A percentile compares a stretch with the other conserved stretches of the same genome.
phyloP scores from a whole-genome alignment of 2,113 vertebrate species.

The Carollia perspicillata region DNA sequence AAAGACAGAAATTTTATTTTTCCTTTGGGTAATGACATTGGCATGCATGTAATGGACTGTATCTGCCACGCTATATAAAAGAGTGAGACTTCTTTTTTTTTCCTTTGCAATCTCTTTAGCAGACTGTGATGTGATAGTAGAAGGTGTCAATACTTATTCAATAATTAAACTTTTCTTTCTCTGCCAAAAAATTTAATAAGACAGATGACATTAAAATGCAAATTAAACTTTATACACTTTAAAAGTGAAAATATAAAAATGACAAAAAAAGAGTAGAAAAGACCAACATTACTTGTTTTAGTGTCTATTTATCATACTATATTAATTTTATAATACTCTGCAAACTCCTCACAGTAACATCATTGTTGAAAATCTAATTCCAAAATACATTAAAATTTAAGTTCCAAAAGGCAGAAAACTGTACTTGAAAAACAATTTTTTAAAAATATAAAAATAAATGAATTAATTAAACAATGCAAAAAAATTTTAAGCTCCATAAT shows the following conservation, averaged over 20 bases:
- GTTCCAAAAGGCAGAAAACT: not conserved
- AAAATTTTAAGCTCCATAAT: not conserved
- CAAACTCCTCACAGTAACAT: not conserved
- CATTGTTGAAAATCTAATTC: constrained; percentile 21
- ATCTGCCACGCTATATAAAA: not conserved
- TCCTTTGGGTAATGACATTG: not conserved
- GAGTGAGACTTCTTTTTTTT: not conserved
- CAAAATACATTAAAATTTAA: constrained; percentile 35
- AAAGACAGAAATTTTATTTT: not conserved
- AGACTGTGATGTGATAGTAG: not conserved
- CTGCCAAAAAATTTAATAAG: not conserved
- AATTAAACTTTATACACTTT: constrained; percentile 28
- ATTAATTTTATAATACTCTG: not conserved
- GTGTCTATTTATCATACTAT: not conserved
- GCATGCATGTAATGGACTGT: not conserved
- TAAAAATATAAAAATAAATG: too few species aligned
- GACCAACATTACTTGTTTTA: not conserved
- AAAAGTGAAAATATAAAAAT: not conserved
- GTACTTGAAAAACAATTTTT: too few species aligned
- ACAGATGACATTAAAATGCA: not conserved
- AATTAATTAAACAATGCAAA: too few species aligned
- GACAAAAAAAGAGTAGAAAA: not conserved
- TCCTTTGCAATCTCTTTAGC: not conserved
- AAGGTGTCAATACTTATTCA: not conserved
- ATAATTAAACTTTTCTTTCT: not conserved